phyloP scores from a whole-genome alignment of 1,140 invertebrate genomes.

The Teleopsis dalmanni region DNA sequence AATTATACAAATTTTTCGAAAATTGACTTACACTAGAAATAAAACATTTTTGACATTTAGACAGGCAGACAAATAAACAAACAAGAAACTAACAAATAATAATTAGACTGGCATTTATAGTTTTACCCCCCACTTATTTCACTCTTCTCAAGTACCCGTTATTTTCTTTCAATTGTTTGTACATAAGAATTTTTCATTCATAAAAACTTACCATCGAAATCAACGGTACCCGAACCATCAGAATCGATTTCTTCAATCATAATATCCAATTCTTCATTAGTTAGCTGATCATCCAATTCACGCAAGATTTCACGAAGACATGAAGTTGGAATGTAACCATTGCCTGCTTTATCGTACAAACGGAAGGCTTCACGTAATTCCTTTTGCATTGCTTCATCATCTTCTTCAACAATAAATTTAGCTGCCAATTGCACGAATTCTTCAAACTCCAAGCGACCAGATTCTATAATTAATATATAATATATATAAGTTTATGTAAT shows the following conservation, averaged over 20 bases:
- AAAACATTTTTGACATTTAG: too few species aligned
- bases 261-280: slow-evolving; percentile 83
- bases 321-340: slow-evolving; percentile 91
- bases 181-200: too few species aligned
- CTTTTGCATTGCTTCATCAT: slow-evolving; percentile 86
- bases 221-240: slow-evolving; percentile 71
- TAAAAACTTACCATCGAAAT: slow-evolving; percentile 59
- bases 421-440: slow-evolving; percentile 90
- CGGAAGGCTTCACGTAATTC: slow-evolving; percentile 89
- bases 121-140: too few species aligned
- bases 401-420: slow-evolving; percentile 92
- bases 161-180: too few species aligned
- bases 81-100: too few species aligned
- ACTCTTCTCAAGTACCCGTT: too few species aligned
- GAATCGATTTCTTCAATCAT: slow-evolving; percentile 97
- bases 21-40: too few species aligned
- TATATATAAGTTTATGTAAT: not conserved
- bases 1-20: too few species aligned
- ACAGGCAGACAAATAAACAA: too few species aligned
- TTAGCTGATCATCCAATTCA: slow-evolving; percentile 87
- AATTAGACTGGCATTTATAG: too few species aligned
- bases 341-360: slow-evolving; percentile 82
- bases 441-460: slow-evolving; percentile 87
- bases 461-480: slow-evolving; percentile 55
- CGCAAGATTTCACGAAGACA: slow-evolving; percentile 84